Evolutionary conservation across 2,797 vertebrate genomes (phyloP).

Genomic region (Halcyon leucocephala): DNA sequence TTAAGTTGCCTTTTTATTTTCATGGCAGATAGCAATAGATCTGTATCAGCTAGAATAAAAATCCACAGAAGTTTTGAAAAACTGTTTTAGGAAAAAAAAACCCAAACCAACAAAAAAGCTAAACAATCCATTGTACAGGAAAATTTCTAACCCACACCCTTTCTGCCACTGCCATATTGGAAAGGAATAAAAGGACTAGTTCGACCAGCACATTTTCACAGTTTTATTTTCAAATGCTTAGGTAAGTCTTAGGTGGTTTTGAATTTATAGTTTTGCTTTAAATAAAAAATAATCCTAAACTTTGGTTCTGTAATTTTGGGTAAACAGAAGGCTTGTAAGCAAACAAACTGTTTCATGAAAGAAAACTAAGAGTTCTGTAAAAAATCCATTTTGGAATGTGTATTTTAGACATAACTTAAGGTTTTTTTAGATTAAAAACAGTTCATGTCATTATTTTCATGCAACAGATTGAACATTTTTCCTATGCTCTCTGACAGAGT

Average conservation of each 20-base stretch:
- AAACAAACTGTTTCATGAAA: background rate
- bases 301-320: background rate
- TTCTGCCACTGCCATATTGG: background rate
- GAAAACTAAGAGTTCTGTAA: background rate
- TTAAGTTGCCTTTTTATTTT: background rate
- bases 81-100: background rate
- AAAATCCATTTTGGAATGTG: background rate
- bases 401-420: background rate
- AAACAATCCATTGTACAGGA: background rate
- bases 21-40: background rate
- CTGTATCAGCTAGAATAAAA: background rate
- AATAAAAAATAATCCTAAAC: background rate
- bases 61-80: background rate
- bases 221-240: background rate
- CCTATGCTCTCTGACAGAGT: background rate
- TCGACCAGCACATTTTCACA: background rate
- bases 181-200: background rate
- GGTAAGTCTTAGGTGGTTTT: background rate
- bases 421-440: background rate
- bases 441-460: background rate
- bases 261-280: background rate
- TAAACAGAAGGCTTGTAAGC: background rate
- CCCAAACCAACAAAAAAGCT: background rate
- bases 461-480: background rate
- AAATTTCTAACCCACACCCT: background rate